Evolutionary conservation across 2,888 invertebrate species (phyloP), one percentile per base, ranked within the genome.

Genomic region (Masnerella sp.): DNA sequence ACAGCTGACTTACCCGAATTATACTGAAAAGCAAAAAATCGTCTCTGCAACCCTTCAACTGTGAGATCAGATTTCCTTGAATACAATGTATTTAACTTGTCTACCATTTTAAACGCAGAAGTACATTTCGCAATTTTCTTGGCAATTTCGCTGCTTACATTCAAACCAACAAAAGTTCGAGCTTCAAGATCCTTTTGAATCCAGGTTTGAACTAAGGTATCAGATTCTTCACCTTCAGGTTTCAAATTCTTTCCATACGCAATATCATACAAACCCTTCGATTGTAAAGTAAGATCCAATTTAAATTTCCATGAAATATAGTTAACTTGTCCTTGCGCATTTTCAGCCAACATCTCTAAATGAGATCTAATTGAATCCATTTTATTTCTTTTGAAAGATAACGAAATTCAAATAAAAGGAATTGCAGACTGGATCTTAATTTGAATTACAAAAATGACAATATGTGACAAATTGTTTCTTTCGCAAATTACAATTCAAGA

Each of bases 81-180:
- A 36, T 77, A 76, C 18, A 73, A 40, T 5, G 8, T 74, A 28
- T 75, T 70, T 18, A 78, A 36, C 45, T 77, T 77, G 12, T 54
- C 22, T 5, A 75, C 11, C 78, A 77, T 78, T n/a, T 9, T 1
- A 20, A 42, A 12, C n/a, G 78, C 36, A 0, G 77, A 36, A 28
- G 38, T 70, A 69, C 79, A 78, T n/a, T 74, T 72, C 34, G 62
- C 52, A 14, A 78, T 75, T 69, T 78, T 77, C 8, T 5, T 59
- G 0, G 77, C 76, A 14, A 79, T 75, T 17, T 73, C 49, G 7
- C 76, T 72, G 38, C 67, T 75, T 20, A 78, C 76, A 72, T 79
- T 82, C 7, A 80, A 17, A 0, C 79, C 79, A 51, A 81, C 78
- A 4, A 80, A 51, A 1, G 77, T 76, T 74, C 81, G 77, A 9